These are phyloP conservation scores for Ptilonorhynchus violaceus DNA, from an alignment of 2,113 vertebrate species.

Conservation along the genomic window DNA sequence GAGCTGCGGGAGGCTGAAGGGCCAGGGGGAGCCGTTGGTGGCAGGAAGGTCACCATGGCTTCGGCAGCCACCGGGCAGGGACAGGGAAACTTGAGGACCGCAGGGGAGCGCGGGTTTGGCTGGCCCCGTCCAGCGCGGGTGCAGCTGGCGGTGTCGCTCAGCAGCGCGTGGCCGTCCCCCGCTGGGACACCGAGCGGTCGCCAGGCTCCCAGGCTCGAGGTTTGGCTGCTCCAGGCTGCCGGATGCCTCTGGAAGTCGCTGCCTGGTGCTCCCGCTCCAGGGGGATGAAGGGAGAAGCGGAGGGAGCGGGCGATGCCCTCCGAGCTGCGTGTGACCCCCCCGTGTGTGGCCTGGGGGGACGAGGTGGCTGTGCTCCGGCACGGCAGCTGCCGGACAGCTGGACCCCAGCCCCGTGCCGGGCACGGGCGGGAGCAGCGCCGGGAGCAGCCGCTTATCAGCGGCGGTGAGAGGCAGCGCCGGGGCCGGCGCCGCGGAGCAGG, in stretches of 20 bases:
- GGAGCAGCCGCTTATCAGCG: neutral
- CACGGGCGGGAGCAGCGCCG: fast-evolving
- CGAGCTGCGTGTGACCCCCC: neutral
- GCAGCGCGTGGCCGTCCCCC: neutral
- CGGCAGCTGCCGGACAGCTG: neutral
- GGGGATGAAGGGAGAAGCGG: neutral
- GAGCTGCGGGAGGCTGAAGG: neutral
- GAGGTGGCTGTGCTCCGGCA: neutral
- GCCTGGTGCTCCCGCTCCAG: fast-evolving
- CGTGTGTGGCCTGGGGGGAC: fast-evolving
- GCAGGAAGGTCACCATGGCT: neutral
- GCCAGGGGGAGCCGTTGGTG: fast-evolving
- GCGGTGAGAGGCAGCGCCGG: neutral
- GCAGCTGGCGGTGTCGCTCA: conserved; percentile 17
- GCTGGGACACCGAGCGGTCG: fast-evolving
- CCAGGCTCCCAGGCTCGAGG: neutral
- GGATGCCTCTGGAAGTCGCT: fast-evolving
- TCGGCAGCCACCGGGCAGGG: neutral
- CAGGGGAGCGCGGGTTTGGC: neutral
- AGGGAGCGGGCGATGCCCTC: fast-evolving
- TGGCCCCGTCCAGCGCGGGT: fast-evolving
- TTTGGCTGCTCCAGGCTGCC: neutral
- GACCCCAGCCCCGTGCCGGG: neutral
- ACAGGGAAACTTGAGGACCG: neutral
- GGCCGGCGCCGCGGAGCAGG: conserved; percentile 50